A percentile compares a stretch with the other conserved stretches of the same genome.
Evolutionary conservation across 2,113 vertebrate species (phyloP).

Genomic region (Craseonycteris thonglongyai): DNA sequence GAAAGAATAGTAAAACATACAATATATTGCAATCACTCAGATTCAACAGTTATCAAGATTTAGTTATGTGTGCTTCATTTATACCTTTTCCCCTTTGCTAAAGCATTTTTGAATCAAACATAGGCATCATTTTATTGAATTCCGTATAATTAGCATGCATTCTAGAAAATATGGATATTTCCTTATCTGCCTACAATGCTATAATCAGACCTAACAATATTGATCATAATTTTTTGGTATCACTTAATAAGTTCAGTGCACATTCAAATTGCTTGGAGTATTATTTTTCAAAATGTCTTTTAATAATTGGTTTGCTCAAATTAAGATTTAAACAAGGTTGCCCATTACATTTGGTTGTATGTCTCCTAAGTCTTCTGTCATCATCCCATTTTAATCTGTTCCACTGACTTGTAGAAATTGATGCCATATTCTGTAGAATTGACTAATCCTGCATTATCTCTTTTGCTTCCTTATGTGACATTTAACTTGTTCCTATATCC

Average conservation of each 20-base stretch:
- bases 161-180: not conserved
- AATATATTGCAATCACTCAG: not conserved
- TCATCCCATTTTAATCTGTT: not conserved
- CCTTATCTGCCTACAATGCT: not conserved
- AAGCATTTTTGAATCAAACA: not conserved
- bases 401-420: not conserved
- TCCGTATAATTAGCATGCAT: not conserved
- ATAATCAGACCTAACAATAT: not conserved
- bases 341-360: not conserved
- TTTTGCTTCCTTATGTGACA: not conserved
- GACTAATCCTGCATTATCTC: not conserved
- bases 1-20: not conserved
- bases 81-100: not conserved
- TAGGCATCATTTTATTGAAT: not conserved
- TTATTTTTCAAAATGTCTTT: not conserved
- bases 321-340: not conserved
- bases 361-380: not conserved
- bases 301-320: not conserved
- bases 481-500: not conserved
- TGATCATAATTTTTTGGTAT: not conserved
- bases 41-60: not conserved
- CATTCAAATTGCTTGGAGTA: not conserved
- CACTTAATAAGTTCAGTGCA: not conserved
- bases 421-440: not conserved
- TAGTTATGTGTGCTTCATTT: not conserved